A percentile compares a stretch with the other conserved stretches of the same genome.
Conservation (phyloP, 1,140 invertebrate species). For the Platorchestia sp. region DNA sequence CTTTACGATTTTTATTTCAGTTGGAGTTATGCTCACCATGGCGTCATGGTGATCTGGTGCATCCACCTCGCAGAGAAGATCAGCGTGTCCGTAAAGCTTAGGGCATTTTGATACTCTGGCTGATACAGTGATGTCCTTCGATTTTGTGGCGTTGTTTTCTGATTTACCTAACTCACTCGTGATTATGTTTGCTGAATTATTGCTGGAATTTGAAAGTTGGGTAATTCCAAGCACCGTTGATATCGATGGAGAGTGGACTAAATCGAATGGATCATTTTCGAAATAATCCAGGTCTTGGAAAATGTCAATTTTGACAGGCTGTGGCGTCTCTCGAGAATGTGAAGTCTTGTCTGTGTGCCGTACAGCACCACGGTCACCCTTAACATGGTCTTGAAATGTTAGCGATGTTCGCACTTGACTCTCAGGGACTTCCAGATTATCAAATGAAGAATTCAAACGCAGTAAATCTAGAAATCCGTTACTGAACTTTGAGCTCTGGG, state of each 20-base stretch:
- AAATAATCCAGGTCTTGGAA: neutral
- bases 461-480: conserved; percentile 9
- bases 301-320: conserved; percentile 12
- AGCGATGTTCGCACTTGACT: neutral
- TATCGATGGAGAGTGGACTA: neutral
- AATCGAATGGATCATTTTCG: neutral
- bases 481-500: neutral
- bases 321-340: neutral
- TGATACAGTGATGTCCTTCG: neutral
- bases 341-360: neutral
- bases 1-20: neutral
- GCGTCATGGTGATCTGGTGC: neutral
- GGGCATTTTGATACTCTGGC: conserved; percentile 3
- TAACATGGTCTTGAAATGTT: neutral
- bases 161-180: neutral
- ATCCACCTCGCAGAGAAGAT: conserved; percentile 10
- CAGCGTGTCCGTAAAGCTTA: conserved; percentile 4
- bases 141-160: neutral
- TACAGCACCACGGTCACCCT: neutral
- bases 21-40: neutral
- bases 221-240: neutral
- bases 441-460: neutral
- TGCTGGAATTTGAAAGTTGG: neutral
- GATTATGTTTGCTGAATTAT: neutral
- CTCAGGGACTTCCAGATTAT: neutral